Evolutionary conservation across 2,888 invertebrate genomes (phyloP).

Genomic region (Cryptocheilus praepositus): DNA sequence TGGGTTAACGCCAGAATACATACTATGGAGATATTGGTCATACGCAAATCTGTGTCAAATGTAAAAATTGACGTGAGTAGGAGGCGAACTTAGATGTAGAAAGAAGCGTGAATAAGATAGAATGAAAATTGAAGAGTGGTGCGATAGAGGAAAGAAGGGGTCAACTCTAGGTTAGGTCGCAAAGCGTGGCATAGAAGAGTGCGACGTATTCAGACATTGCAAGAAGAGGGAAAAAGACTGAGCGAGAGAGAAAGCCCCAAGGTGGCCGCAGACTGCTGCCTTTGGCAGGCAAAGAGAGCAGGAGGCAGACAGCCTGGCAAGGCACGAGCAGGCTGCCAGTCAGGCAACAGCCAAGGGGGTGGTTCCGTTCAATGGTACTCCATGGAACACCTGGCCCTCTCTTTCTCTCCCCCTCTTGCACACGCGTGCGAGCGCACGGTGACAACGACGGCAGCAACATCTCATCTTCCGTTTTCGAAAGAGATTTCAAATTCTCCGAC

Average conservation of each 20-base stretch:
- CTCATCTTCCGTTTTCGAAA: no score
- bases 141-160: background rate
- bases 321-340: slow-evolving; percentile 17
- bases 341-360: slow-evolving; percentile 50
- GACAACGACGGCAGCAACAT: no score
- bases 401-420: slow-evolving; percentile 28
- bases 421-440: background rate
- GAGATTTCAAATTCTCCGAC: no score
- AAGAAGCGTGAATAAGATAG: no score
- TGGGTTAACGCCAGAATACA: no score
- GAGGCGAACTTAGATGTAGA: no score
- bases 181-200: background rate
- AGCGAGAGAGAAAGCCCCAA: slow-evolving; percentile 5
- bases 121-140: slow-evolving; percentile 18
- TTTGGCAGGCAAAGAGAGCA: slow-evolving; percentile 5
- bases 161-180: background rate
- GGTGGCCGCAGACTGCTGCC: slow-evolving; percentile 10
- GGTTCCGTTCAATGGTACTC: slow-evolving; percentile 57
- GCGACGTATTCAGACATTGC: background rate
- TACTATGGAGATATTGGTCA: no score
- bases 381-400: slow-evolving; percentile 66
- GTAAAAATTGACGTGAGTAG: no score
- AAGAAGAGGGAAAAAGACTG: background rate
- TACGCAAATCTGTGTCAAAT: no score
- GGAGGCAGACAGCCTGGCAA: slow-evolving; percentile 5